A percentile compares a stretch with the other conserved stretches of the same genome.
Evolutionary conservation across 2,888 invertebrate species (phyloP).

Genomic region (Pandemis corylana): DNA sequence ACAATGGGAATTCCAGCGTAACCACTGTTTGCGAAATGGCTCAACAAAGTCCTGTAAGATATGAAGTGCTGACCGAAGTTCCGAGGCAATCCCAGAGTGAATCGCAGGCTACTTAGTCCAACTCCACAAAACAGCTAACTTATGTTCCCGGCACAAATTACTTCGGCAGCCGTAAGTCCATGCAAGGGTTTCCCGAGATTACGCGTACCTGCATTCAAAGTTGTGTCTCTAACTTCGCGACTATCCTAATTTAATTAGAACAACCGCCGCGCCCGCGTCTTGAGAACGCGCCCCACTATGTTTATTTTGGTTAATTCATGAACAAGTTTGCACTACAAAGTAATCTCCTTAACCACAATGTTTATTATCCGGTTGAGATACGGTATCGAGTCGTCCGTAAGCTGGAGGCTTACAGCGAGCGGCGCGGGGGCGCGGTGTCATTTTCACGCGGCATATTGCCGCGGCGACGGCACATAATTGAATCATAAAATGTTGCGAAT

Average conservation of each 20-base stretch:
- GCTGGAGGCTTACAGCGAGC: slow-evolving; percentile 55
- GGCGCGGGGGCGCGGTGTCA: slow-evolving; percentile 61
- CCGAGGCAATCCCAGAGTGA: slow-evolving; percentile 39
- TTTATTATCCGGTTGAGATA: slow-evolving; percentile 65
- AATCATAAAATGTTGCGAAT: slow-evolving; percentile 74
- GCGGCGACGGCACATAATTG: slow-evolving; percentile 67
- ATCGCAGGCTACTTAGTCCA: slow-evolving; percentile 45
- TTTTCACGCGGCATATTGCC: slow-evolving; percentile 74
- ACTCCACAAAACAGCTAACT: slow-evolving; percentile 53
- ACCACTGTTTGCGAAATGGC: slow-evolving; percentile 34
- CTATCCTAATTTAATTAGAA: slow-evolving; percentile 72
- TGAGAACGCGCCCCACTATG: slow-evolving; percentile 45
- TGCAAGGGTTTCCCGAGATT: slow-evolving; percentile 49
- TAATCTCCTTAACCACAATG: slow-evolving; percentile 67
- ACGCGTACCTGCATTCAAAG: slow-evolving; percentile 62
- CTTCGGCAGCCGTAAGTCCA: slow-evolving; percentile 51
- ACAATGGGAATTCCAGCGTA: slow-evolving; percentile 34
- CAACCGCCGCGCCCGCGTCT: slow-evolving; percentile 45
- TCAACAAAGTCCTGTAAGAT: slow-evolving; percentile 36
- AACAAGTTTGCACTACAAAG: slow-evolving; percentile 64
- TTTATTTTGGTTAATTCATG: slow-evolving; percentile 69
- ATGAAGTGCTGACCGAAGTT: slow-evolving; percentile 40
- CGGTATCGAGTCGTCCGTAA: slow-evolving; percentile 59
- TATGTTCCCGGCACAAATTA: slow-evolving; percentile 55
- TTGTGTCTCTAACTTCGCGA: slow-evolving; percentile 53